phyloP scores from a whole-genome alignment of 2,113 vertebrate genomes.

The Labeo catla region DNA sequence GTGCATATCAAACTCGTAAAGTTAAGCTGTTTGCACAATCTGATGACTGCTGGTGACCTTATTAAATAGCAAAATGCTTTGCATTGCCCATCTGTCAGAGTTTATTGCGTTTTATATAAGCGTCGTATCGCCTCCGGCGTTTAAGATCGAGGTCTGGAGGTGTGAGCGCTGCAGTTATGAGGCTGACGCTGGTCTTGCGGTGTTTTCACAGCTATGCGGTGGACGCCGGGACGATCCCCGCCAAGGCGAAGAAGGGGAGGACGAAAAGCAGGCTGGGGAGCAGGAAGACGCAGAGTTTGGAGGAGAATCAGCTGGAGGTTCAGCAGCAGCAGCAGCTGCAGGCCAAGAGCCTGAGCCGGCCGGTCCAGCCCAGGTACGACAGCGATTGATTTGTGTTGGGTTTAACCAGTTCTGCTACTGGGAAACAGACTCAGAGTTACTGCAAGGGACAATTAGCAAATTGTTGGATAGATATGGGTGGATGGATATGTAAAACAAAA shows the following conservation, averaged over 20 bases:
- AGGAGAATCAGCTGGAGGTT: conserved; percentile 71
- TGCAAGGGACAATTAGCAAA: not conserved
- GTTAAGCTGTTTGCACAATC: not conserved
- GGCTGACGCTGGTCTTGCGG: not conserved
- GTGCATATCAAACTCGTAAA: not conserved
- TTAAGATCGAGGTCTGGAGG: too few species aligned
- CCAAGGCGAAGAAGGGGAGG: conserved; percentile 72
- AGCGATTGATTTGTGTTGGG: not conserved
- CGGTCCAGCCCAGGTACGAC: conserved; percentile 58
- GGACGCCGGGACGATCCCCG: conserved; percentile 67
- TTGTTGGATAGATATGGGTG: not conserved
- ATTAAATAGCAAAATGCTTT: not conserved
- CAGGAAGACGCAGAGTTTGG: conserved; percentile 79
- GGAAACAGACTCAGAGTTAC: not conserved
- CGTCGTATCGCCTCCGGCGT: not conserved
- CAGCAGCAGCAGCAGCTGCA: conserved; percentile 50
- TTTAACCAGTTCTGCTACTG: not conserved
- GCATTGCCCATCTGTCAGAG: not conserved
- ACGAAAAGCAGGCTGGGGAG: conserved; percentile 62
- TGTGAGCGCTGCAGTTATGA: not conserved
- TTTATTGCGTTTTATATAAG: not conserved
- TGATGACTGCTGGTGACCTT: not conserved
- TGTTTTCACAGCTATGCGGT: conserved; percentile 71
- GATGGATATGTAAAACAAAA: too few species aligned
- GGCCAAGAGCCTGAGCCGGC: conserved; percentile 61